These are phyloP conservation scores for Trigoniulus corallinus DNA, from an alignment of 1,140 invertebrate genomes.

Conservation along the genomic window DNA sequence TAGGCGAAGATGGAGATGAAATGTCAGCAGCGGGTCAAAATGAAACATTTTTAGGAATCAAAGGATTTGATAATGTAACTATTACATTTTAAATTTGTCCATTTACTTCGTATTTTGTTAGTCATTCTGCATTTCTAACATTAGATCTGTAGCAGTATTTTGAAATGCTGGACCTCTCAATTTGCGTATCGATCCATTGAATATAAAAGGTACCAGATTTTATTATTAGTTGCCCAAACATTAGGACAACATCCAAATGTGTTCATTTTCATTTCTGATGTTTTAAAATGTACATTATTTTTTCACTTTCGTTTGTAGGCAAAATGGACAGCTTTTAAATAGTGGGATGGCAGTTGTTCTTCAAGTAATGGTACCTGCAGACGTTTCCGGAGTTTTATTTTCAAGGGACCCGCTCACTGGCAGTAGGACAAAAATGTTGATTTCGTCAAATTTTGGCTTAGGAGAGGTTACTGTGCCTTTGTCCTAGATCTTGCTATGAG, in stretches of 20 bases:
- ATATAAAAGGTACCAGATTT: conserved; percentile 50
- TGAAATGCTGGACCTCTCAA: conserved; percentile 61
- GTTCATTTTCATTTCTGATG: not conserved
- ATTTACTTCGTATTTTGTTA: not conserved
- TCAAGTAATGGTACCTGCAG: conserved; percentile 52
- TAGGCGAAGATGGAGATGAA: conserved; percentile 51
- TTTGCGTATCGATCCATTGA: conserved; percentile 52
- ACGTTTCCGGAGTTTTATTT: conserved; percentile 60
- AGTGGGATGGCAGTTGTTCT: conserved; percentile 63
- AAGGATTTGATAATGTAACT: conserved; percentile 20
- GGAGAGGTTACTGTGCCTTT: conserved; percentile 48
- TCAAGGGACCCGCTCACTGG: conserved; percentile 52
- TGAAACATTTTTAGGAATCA: conserved; percentile 50
- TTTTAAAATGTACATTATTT: not conserved
- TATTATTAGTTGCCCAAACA: no score
- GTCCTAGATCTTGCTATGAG: not conserved
- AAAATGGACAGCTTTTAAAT: conserved; percentile 43
- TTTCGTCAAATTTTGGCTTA: conserved; percentile 62
- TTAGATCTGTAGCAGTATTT: conserved; percentile 37
- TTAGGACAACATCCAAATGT: conserved; percentile 11
- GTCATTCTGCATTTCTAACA: not conserved
- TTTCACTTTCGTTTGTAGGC: conserved; percentile 22
- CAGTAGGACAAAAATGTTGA: conserved; percentile 42
- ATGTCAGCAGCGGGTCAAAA: conserved; percentile 70
- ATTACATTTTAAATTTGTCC: not conserved